Evolutionary conservation across 2,888 invertebrate species (phyloP), one percentile per base, ranked within the genome.

Genomic region (Biston stratarius): DNA sequence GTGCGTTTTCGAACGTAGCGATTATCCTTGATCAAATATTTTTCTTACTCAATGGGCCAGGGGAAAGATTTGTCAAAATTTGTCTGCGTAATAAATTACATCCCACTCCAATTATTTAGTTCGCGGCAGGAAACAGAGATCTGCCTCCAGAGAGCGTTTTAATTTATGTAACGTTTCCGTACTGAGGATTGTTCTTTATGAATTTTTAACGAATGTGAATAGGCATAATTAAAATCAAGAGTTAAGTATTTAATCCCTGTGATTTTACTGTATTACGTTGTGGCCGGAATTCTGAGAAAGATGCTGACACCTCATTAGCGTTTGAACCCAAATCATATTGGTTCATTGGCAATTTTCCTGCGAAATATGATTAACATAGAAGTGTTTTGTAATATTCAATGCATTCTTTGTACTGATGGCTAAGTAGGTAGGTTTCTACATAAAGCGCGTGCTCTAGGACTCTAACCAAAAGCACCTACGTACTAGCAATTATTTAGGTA

Each of bases 71-170:
- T 87, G 85, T 89, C 86, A 89, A 87, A 89, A 89, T 88, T 87
- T 88, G 86, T 86, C 86, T 79, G 74, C 79, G 81, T 86, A 85
- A 90, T 90, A 91, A 90, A 90, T 89, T 85, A 85, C 81, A 82
- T 79, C 84, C 80, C 74, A 77, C 78, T 77, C 89, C 89, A 90
- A 89, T 91, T 91, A 91, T 90, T 90, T 89, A 90, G 84, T 82
- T 80, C 77, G 81, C 83, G 87, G 87, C 88, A 84, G 86, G 84
- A 82, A 86, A 84, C 86, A 84, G 87, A 87, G 84, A 86, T 86
- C 83, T 81, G 83, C 79, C 84, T 84, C 83, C 78, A 71, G 80
- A 84, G 86, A 80, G 81, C 81, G 82, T 78, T 84, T 83, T 89
- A 90, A 91, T 90, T 91, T 90, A 90, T 90, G 87, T 82, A 64